Conservation (phyloP, 2,888 invertebrate genomes). For the Odontocerum albicorne region DNA sequence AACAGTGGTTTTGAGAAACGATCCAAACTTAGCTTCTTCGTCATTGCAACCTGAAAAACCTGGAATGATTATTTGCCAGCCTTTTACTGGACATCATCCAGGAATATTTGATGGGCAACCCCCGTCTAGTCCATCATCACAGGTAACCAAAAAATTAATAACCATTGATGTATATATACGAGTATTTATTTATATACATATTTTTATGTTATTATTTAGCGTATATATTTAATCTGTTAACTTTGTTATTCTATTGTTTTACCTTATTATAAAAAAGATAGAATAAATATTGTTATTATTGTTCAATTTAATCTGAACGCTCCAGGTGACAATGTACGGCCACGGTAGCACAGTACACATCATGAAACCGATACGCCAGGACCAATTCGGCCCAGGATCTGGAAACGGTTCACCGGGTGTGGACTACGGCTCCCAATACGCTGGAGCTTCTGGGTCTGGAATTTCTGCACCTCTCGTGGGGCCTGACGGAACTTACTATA, state of each 20-base stretch:
- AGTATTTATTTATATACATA: too few relatives aligned
- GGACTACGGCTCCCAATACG: constrained; percentile 45
- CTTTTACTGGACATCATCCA: constrained; percentile 51
- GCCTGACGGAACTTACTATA: constrained; percentile 5
- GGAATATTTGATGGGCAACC: constrained; percentile 57
- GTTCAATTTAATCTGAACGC: too few relatives aligned
- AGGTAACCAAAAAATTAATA: too few relatives aligned
- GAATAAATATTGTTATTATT: too few relatives aligned
- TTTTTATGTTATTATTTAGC: too few relatives aligned
- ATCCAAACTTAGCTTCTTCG: constrained; percentile 68
- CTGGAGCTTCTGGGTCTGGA: constrained; percentile 18
- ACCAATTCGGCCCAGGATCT: constrained; percentile 45
- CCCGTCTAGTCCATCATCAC: constrained; percentile 58
- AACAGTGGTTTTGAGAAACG: constrained; percentile 63
- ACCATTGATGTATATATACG: too few relatives aligned
- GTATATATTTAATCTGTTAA: too few relatives aligned
- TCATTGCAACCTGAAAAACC: constrained; percentile 52
- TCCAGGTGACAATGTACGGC: constrained; percentile 60
- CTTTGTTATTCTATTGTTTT: too few relatives aligned
- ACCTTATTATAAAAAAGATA: too few relatives aligned
- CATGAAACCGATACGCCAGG: constrained; percentile 44
- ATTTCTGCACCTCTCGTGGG: constrained; percentile 9
- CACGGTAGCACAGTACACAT: constrained; percentile 50
- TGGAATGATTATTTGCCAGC: constrained; percentile 52
- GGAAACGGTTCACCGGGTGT: constrained; percentile 25